Evolutionary conservation across 2,888 invertebrate species (phyloP).

Genomic region (Timema cristinae): DNA sequence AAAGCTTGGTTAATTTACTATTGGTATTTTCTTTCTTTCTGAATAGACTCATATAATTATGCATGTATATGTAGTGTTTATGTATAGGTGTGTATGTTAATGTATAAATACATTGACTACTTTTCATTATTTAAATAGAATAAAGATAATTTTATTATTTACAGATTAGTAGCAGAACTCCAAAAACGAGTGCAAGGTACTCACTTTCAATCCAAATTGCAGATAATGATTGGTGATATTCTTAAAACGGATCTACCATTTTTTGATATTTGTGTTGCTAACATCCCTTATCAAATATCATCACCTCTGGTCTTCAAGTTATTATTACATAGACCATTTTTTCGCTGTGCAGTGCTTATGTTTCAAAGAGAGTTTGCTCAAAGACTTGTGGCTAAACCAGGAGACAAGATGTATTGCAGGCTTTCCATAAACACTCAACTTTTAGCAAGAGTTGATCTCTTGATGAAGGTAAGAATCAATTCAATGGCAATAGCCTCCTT

Average conservation of each 20-base stretch:
- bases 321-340: constrained; percentile 72
- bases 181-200: constrained; percentile 95
- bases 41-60: too few species aligned
- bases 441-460: constrained; percentile 87
- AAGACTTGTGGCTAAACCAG: constrained; percentile 92
- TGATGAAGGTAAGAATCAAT: constrained; percentile 74
- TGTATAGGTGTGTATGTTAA: not conserved
- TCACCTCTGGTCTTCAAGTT: constrained; percentile 95
- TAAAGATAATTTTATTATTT: constrained; percentile 12
- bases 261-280: constrained; percentile 98
- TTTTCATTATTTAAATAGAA: not conserved
- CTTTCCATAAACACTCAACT: constrained; percentile 95
- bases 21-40: too few species aligned
- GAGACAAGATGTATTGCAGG: constrained; percentile 94
- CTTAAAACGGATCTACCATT: constrained; percentile 91
- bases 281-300: constrained; percentile 97
- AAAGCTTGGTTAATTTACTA: too few species aligned
- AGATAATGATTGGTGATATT: constrained; percentile 90
- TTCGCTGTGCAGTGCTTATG: constrained; percentile 96
- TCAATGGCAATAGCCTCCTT: too few species aligned
- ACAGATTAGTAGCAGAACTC: constrained; percentile 87
- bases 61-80: not conserved
- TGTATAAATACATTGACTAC: not conserved
- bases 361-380: constrained; percentile 99
- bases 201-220: constrained; percentile 80